Base-by-base conservation (phyloP, 2,113 vertebrate genomes). In the Oenanthe oenanthe region DNA sequence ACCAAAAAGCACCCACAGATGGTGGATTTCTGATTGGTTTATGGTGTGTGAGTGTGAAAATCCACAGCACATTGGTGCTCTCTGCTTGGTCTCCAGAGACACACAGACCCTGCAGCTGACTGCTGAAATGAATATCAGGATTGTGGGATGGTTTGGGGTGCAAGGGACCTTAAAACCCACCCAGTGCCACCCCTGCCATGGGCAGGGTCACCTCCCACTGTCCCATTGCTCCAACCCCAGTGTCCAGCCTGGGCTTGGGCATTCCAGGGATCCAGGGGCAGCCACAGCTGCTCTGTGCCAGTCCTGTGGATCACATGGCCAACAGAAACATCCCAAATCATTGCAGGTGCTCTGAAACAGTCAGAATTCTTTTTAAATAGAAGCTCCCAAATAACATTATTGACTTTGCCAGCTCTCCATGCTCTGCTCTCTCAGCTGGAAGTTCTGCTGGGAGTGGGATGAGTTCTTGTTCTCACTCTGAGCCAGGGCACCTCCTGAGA, bases 101-200 rank as follows among this genome's bases (percentile, higher is more conserved):
- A 78, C 43, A 15, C 38, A 60, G 50, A 40, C 24, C 50, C 19
- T 65, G 75, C 53, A 61, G 72, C 73, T 86, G 63, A 71, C 58
- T 66, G 51, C 63, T 62, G 43, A 76, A 61, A 61, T 0, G 8
- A 28, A 2, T 21, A 5, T 51, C 54, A 61, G 54, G 61, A 13
- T 0, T 53, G 17, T 47, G 25, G 47, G 21, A 29, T 75, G 61
- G 5, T 3, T 26, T 82, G 70, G 54, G 47, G 67, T 25, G 54
- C 29, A 34, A 53, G 29, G 24, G 45, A 40, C 29, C 38, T 26
- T 3, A 34, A 31, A 61, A 0, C 9, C 0, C 62, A 0, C 4
- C 62, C 40, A 31, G 17, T 31, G 0, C 17, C 70, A 15, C 13
- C 38, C n/a, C 24, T 40, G 68, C 77, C 77, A 8, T 21, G n/a